Conservation (phyloP, 2,797 vertebrate species). For the Diplodus puntazzo region DNA sequence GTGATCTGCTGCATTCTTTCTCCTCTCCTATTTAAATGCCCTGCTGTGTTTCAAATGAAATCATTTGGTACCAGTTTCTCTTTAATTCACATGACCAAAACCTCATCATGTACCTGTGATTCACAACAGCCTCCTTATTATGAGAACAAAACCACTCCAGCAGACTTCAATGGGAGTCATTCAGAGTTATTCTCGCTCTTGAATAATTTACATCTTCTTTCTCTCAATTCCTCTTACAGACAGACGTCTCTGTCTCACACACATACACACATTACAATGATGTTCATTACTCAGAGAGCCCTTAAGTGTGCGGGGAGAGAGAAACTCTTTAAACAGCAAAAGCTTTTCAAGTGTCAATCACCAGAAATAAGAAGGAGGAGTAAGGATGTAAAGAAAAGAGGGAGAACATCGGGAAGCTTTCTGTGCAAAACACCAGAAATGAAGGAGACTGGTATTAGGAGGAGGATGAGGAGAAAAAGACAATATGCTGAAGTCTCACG, state of each 20-base stretch:
- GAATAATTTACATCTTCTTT: constrained; percentile 51
- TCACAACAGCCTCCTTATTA: constrained; percentile 50
- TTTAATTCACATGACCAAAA: constrained; percentile 54
- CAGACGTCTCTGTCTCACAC: not conserved
- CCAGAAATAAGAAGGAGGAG: constrained; percentile 11
- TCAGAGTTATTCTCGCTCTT: constrained; percentile 39
- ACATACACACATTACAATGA: constrained; percentile 18
- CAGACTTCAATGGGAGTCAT: constrained; percentile 41
- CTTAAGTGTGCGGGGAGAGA: constrained; percentile 41
- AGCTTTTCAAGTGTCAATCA: constrained; percentile 63
- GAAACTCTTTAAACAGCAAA: constrained; percentile 36
- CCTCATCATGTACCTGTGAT: constrained; percentile 58
- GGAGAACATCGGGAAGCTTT: constrained; percentile 15
- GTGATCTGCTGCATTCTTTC: constrained; percentile 8
- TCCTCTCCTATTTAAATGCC: constrained; percentile 16
- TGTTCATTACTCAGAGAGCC: constrained; percentile 52
- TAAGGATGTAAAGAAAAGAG: constrained; percentile 24
- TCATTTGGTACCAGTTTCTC: constrained; percentile 28
- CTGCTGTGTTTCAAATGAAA: constrained; percentile 48
- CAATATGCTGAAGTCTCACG: constrained; percentile 34
- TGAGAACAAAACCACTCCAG: constrained; percentile 56
- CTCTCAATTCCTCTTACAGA: constrained; percentile 26
- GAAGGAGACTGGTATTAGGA: constrained; percentile 15
- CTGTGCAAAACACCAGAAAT: constrained; percentile 48
- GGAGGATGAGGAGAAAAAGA: constrained; percentile 11